Percentiles rank a stretch among this genome's conserved stretches.
Conservation (phyloP, 2,797 vertebrate genomes). For the Poecilia velifera region DNA sequence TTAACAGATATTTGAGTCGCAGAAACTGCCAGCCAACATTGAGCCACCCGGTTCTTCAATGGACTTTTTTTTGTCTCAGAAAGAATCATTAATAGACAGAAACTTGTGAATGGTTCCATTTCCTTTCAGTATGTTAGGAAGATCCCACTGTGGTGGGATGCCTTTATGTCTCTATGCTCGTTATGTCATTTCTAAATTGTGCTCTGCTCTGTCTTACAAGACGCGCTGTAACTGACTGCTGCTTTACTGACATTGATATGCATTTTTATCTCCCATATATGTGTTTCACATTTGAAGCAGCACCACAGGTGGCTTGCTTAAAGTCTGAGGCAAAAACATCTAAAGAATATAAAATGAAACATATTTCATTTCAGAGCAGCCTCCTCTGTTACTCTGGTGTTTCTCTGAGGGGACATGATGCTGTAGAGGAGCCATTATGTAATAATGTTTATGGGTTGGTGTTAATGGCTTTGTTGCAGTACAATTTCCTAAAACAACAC, state of each 20-base stretch:
- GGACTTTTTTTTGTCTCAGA: constrained; percentile 10
- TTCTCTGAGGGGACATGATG: not conserved
- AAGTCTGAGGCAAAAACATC: constrained; percentile 9
- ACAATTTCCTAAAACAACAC: not conserved
- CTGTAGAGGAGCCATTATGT: not conserved
- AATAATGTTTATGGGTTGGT: not conserved
- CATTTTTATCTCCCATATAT: not conserved
- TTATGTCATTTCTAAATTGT: constrained; percentile 12
- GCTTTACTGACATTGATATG: not conserved
- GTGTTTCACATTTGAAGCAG: not conserved
- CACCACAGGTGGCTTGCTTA: not conserved
- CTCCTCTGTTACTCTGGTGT: not conserved
- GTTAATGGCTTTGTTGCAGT: constrained; percentile 1
- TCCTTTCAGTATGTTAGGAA: constrained; percentile 2
- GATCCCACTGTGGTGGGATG: not conserved
- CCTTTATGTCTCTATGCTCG: not conserved
- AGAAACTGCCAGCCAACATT: constrained; percentile 69
- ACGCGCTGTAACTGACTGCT: not conserved
- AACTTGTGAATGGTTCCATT: constrained; percentile 49
- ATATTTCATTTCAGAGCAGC: not conserved
- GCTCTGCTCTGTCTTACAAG: not conserved
- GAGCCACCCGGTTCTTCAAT: constrained; percentile 68
- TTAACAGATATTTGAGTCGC: constrained; percentile 78
- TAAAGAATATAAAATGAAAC: not conserved
- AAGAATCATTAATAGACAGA: constrained; percentile 36